Evolutionary conservation across 2,888 invertebrate species (phyloP), one percentile per base, ranked within the genome.

Genomic region (Heliconius ismenius): DNA sequence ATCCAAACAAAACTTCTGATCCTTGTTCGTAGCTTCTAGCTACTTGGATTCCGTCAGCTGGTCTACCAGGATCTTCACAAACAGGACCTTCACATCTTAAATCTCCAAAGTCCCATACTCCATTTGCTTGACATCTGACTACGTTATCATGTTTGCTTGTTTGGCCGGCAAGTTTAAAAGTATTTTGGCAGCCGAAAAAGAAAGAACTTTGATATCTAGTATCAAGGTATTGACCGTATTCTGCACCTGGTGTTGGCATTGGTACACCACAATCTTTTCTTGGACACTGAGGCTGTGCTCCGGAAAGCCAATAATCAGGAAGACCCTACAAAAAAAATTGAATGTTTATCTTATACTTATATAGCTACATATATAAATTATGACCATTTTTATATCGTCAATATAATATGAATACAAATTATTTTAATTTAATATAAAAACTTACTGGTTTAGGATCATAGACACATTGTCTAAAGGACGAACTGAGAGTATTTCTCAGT

Each of bases 101-200:
- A 87, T 98, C 98, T 43, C 99, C 99, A 88, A 99, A 98, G 93
- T 99, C 99, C 99, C 99, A 99, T 79, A 97, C 97, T 3, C 98
- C 98, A 86, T 98, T 98, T 1, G 97, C 96, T 92, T 97, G 97
- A 90, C 99, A 99, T 80, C 97, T 94, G 0, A 99, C 99, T 18
- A 98, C 97, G 87, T 98, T 98, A 85, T 99, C 98, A 83, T 98
- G 97, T 83, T 97, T 96, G 81, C 96, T 97, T 1, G 98, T 98
- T 92, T 98, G 98, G 3, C 98, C 98, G 28, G 98, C 98, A 24
- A 98, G 94, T 87, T 98, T 98, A 87, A 99, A 99, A 0, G 99
- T 99, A 81, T 98, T 98, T 92, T 98, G 98, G 85, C 99, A 99
- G 58, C 98, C 98, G 87, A 99, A 99, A 95, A 97, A 98, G 94